Conservation (phyloP, 2,888 invertebrate genomes). For the Lucinisca nassula region DNA sequence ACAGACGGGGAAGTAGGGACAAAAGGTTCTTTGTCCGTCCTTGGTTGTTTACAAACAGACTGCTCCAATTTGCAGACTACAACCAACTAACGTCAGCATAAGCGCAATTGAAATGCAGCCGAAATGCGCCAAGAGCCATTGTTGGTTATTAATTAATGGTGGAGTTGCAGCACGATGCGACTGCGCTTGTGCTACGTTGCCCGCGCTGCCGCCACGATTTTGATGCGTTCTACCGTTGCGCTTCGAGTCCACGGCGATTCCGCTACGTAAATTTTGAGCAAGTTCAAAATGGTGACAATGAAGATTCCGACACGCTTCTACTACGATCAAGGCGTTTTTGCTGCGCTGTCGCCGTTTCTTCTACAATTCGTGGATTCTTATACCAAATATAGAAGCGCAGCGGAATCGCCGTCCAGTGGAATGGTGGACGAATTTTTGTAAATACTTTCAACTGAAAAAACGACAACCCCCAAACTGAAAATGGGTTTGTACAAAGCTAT, state of each 20-base stretch:
- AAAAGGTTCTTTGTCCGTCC: no score
- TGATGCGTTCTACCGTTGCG: not conserved
- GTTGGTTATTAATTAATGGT: no score
- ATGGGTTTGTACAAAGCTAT: no score
- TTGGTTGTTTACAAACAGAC: no score
- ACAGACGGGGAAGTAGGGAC: no score
- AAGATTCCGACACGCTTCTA: not conserved
- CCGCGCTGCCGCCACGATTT: not conserved
- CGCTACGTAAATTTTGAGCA: not conserved
- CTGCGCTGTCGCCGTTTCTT: not conserved
- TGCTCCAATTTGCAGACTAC: no score
- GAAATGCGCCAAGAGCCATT: no score
- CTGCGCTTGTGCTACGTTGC: not conserved
- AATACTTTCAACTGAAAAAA: no score
- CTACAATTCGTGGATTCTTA: not conserved
- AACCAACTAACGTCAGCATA: no score
- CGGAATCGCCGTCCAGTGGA: constrained; percentile 1
- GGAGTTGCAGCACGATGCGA: not conserved
- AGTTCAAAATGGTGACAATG: not conserved
- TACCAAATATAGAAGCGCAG: not conserved
- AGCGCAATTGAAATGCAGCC: no score
- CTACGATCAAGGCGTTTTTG: not conserved
- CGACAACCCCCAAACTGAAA: no score
- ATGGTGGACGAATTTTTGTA: no score
- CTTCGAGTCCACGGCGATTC: not conserved